phyloP scores from a whole-genome alignment of 1,140 invertebrate species.

The Mamestra configurata region DNA sequence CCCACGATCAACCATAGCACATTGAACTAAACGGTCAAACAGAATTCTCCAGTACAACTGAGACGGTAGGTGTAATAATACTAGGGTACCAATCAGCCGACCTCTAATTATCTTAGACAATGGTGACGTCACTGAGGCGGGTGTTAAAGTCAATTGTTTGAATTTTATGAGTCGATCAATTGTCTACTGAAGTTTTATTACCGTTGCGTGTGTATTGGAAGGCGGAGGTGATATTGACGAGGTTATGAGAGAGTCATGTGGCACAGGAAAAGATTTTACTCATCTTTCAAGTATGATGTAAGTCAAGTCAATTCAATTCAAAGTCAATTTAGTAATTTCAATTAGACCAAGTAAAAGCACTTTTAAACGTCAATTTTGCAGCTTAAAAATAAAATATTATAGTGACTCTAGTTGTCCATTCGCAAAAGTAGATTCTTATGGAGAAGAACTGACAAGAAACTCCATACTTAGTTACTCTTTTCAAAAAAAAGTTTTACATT shows the following conservation, averaged over 20 bases:
- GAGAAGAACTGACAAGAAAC: too few species aligned
- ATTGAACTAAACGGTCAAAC: slow-evolving; percentile 1
- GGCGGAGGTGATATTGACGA: background rate
- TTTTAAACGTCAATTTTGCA: too few species aligned
- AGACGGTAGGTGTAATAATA: background rate
- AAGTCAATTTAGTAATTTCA: too few species aligned
- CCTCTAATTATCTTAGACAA: background rate
- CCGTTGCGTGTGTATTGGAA: background rate
- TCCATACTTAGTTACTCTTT: too few species aligned
- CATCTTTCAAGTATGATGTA: background rate
- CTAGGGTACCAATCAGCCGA: background rate
- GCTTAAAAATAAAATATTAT: too few species aligned
- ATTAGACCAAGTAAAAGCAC: too few species aligned
- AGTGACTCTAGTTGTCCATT: too few species aligned
- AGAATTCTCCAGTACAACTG: background rate
- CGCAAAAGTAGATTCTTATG: too few species aligned
- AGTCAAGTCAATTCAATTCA: too few species aligned
- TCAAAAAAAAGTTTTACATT: too few species aligned
- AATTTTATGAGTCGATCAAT: slow-evolving; percentile 5
- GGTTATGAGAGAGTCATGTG: too few species aligned
- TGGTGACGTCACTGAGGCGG: background rate
- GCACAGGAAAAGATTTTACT: too few species aligned
- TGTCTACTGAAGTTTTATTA: background rate
- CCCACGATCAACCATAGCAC: background rate
- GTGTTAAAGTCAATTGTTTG: background rate